These are phyloP conservation scores for Anguilla obscura DNA, from an alignment of 2,797 vertebrate genomes.

Conservation along the genomic window DNA sequence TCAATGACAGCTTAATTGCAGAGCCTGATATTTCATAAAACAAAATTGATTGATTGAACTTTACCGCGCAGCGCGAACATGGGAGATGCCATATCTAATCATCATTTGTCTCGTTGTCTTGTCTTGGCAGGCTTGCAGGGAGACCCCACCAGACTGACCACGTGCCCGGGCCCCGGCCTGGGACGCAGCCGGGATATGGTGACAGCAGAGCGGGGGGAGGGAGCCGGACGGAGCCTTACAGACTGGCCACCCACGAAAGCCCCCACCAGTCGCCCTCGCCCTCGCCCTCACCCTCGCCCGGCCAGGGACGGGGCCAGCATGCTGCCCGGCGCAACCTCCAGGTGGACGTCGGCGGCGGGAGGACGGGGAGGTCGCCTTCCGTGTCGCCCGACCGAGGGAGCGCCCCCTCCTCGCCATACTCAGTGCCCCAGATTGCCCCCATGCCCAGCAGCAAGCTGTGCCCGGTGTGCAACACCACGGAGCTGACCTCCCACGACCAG, in stretches of 20 bases:
- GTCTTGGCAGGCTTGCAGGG: slow-evolving; percentile 63
- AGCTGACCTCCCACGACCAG: slow-evolving; percentile 87
- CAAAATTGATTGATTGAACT: slow-evolving; percentile 1
- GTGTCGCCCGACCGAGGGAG: slow-evolving; percentile 87
- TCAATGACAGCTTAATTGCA: slow-evolving; percentile 12
- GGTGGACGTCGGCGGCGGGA: slow-evolving; percentile 81
- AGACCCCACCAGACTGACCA: slow-evolving; percentile 82
- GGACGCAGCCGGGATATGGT: slow-evolving; percentile 64
- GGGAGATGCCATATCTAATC: neutral
- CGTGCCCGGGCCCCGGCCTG: slow-evolving; percentile 70
- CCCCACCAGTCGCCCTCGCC: slow-evolving; percentile 47
- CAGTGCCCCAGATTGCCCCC: slow-evolving; percentile 95
- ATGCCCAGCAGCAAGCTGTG: slow-evolving; percentile 97
- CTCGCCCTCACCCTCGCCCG: slow-evolving; percentile 45
- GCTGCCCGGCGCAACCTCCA: slow-evolving; percentile 82
- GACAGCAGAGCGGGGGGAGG: slow-evolving; percentile 58
- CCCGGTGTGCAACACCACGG: slow-evolving; percentile 95
- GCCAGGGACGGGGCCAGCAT: slow-evolving; percentile 63
- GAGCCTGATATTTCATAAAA: neutral
- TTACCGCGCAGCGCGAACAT: neutral
- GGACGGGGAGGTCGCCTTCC: slow-evolving; percentile 82
- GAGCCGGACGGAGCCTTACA: slow-evolving; percentile 49
- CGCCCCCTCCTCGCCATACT: slow-evolving; percentile 93
- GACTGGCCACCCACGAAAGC: slow-evolving; percentile 69
- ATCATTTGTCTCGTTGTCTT: slow-evolving; percentile 12